Evolutionary conservation across 2,797 vertebrate species (phyloP), one percentile per base, ranked within the genome.

Genomic region (Pteropus rufus): DNA sequence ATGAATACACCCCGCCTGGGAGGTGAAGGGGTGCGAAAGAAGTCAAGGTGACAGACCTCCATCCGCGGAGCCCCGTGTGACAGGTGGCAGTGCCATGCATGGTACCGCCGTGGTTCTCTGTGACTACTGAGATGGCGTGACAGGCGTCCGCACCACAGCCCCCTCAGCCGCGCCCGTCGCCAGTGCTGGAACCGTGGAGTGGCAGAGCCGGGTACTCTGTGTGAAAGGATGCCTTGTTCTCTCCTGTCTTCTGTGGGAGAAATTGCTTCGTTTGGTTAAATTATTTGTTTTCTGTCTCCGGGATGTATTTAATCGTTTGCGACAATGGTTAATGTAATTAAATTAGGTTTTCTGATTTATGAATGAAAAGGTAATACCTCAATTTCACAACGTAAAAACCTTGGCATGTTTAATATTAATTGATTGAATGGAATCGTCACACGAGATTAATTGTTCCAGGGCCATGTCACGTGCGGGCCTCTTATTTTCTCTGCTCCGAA

Each of bases 81-180:
- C n/a, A 16, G 52, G 7, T 18, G 36, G 34, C 8, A 7, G 26
- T 0, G 29, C 2, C 12, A 0, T 3, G 19, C 12, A 0, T 3
- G 19, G 21, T 4, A 0, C 65, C n/a, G 2, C 39, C n/a, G 23
- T 2, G 1, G 19, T 24, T 2, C 8, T 6, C 36, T 41, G 10
- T 65, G 58, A 65, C 58, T 11, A 6, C 41, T n/a, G 5, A 18
- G 41, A 12, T 21, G 39, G 10, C 0, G 0, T 1, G 39, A 39
- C 77, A 41, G 60, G 46, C 11, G 0, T 11, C 19, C 46, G 14
- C 39, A 26, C 23, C n/a, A 5, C 10, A 19, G 5, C 46, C 7
- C 3, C 3, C 24, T 2, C 7, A 10, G 14, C 41, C 29, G 0
- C 0, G 11, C 10, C n/a, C 15, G 12, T 10, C 1, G 1, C 0